These are phyloP conservation scores for Lepidochitona cinerea DNA, from an alignment of 2,888 invertebrate genomes.

Conservation along the genomic window DNA sequence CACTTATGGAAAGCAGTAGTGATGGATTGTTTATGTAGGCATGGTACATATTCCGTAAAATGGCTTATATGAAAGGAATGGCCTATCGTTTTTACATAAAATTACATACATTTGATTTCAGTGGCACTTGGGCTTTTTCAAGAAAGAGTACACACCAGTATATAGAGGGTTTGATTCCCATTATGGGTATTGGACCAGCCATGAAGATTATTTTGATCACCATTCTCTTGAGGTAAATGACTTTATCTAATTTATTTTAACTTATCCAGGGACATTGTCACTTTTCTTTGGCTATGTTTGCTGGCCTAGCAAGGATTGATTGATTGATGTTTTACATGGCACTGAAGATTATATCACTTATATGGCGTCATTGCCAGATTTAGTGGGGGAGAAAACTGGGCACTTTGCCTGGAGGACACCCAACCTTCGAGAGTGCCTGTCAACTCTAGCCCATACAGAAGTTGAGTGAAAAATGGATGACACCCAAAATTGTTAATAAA, in stretches of 20 bases:
- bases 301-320: too few species aligned
- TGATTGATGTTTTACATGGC: background rate
- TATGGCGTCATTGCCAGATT: background rate
- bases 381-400: background rate
- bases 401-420: background rate
- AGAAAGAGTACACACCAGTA: constrained; percentile 80
- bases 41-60: too few species aligned
- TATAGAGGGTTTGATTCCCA: constrained; percentile 85
- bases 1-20: background rate
- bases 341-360: background rate
- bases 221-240: constrained; percentile 69
- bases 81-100: background rate
- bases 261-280: background rate
- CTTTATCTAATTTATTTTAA: background rate
- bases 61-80: too few species aligned
- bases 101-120: constrained; percentile 35
- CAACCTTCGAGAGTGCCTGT: background rate
- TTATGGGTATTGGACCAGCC: constrained; percentile 90
- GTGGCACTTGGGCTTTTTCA: constrained; percentile 87
- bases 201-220: constrained; percentile 92
- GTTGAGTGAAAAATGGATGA: background rate
- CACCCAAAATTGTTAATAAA: too few species aligned
- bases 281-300: background rate
- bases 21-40: too few species aligned
- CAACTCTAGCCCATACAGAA: background rate